A percentile compares a stretch with the other conserved stretches of the same genome.
Evolutionary conservation across 2,888 invertebrate species (phyloP).

Genomic region (Meliscaeva auricollis): DNA sequence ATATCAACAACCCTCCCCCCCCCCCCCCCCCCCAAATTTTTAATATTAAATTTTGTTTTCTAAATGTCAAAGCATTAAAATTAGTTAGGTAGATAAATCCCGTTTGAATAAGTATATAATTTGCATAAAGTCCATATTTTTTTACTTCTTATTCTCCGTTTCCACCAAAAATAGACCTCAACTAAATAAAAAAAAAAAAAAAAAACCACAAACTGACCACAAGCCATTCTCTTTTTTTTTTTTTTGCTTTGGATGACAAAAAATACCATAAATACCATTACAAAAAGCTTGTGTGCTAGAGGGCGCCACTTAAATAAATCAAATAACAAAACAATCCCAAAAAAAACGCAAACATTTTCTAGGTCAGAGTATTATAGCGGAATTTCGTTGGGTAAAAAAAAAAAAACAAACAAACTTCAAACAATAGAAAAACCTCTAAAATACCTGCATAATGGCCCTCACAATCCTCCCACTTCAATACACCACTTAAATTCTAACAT

Average conservation of each 20-base stretch:
- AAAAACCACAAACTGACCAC: slow-evolving; percentile 27
- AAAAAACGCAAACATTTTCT: slow-evolving; percentile 21
- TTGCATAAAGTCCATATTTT: slow-evolving; percentile 50
- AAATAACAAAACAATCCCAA: slow-evolving; percentile 13
- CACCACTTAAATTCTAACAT: slow-evolving; percentile 7
- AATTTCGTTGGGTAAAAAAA: not conserved
- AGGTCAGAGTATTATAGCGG: slow-evolving; percentile 40
- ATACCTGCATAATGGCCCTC: slow-evolving; percentile 57
- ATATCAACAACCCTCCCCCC: too few species aligned
- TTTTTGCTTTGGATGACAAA: not conserved
- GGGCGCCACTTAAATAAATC: slow-evolving; percentile 48
- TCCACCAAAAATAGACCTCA: not conserved
- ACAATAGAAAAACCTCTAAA: slow-evolving; percentile 25
- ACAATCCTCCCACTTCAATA: not conserved
- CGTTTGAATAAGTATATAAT: slow-evolving; percentile 17
- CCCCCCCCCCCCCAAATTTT: too few species aligned
- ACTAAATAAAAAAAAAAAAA: not conserved
- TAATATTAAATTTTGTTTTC: not conserved
- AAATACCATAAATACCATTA: not conserved
- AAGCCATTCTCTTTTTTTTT: slow-evolving; percentile 9
- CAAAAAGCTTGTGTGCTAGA: slow-evolving; percentile 24
- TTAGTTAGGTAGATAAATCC: slow-evolving; percentile 34
- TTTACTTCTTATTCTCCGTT: not conserved
- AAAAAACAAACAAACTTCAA: slow-evolving; percentile 1
- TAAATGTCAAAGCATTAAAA: slow-evolving; percentile 27